Conservation (phyloP, 2,797 vertebrate species). For the Momotus momota region DNA sequence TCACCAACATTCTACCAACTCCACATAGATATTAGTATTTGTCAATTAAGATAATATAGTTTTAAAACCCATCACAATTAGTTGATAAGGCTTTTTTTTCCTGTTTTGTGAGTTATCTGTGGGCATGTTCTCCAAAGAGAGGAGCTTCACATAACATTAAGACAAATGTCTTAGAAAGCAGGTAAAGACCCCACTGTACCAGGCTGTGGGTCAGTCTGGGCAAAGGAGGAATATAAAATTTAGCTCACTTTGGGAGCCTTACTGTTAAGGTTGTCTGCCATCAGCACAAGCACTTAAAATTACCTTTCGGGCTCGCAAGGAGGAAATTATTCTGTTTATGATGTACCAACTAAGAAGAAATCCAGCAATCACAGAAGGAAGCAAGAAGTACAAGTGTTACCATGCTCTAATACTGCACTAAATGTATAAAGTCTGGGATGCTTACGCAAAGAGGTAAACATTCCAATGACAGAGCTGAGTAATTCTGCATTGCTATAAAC, state of each 20-base stretch:
- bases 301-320: not conserved
- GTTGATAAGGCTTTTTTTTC: not conserved
- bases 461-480: not conserved
- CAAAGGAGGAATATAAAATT: too few species aligned
- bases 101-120: not conserved
- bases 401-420: not conserved
- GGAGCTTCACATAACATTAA: not conserved
- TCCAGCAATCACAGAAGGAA: not conserved
- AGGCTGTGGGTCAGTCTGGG: not conserved
- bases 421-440: not conserved
- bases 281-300: not conserved
- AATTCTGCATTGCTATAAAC: not conserved
- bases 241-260: not conserved
- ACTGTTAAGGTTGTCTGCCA: not conserved
- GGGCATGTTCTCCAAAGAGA: not conserved
- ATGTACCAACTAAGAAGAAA: not conserved
- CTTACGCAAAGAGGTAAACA: not conserved
- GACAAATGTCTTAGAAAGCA: not conserved
- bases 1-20: not conserved
- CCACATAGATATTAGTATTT: not conserved
- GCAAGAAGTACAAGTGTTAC: not conserved
- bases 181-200: not conserved
- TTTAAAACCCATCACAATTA: not conserved
- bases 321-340: not conserved
- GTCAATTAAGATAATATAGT: not conserved